Evolutionary conservation across 2,113 vertebrate genomes (phyloP), one percentile per base, ranked within the genome.

Genomic region (Labeo rohita): DNA sequence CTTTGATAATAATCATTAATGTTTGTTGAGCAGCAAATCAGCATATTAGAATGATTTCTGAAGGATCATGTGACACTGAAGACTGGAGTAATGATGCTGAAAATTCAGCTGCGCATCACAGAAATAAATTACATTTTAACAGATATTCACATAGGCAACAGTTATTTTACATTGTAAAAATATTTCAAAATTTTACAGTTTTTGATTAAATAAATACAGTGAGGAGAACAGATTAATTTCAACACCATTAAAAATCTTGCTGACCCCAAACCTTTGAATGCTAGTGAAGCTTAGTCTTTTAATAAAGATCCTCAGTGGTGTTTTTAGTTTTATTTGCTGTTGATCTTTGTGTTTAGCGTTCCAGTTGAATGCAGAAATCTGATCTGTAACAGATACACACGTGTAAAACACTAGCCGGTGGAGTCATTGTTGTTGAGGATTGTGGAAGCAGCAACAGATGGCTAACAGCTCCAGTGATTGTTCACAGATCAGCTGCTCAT

Each of bases 401-500:
- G 16, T 18, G 66, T 70, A 4, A 70, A 70, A 39, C 66, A 39
- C 15, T 8, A 9, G 16, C 66, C 34, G 34, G 34, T 70, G 34
- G 66, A 70, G 66, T 70, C 66, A 39, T 70, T 70, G 34, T 39
- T 70, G 34, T 4, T 74, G 18, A 74, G 73, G 73, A 50, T 75
- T 75, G 45, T 75, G 73, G 12, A 28, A 13, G n/a, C 73, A 28
- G 73, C 52, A 72, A 81, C 91, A 84, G 91, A 91, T 91, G 90
- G 89, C 77, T 76, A 23, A 15, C 86, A 50, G 85, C 8, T 34
- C 52, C 61, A 16, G 8, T 84, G 78, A 88, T 78, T 80, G 68
- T 88, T 91, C 84, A 87, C 88, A 90, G 86, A 89, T 91, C 89
- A 65, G 83, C 61, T 90, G 86, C 87, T 74, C 83, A 2, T 93